These are phyloP conservation scores for Nephrocerus scutellatus DNA, from an alignment of 2,888 invertebrate species.

Conservation along the genomic window DNA sequence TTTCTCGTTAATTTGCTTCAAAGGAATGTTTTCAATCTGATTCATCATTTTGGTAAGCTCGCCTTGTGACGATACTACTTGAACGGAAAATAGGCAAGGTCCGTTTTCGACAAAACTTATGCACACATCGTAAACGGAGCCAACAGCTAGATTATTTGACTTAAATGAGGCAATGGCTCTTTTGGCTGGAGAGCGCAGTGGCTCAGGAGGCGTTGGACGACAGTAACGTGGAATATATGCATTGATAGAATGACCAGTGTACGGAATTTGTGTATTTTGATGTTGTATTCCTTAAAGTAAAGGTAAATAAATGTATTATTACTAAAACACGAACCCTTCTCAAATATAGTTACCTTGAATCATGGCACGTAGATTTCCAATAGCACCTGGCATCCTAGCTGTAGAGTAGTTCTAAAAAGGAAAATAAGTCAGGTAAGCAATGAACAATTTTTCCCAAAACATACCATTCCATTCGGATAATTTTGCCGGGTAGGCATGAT, in stretches of 20 bases:
- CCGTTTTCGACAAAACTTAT: constrained; percentile 75
- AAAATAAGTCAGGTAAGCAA: neutral
- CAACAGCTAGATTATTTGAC: constrained; percentile 49
- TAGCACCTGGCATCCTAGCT: constrained; percentile 27
- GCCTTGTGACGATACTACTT: constrained; percentile 56
- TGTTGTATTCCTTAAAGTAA: constrained; percentile 22
- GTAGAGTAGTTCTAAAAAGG: constrained; percentile 11
- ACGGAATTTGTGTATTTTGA: constrained; percentile 29
- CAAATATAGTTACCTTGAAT: constrained; percentile 22
- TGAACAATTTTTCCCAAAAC: neutral
- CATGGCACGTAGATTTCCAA: constrained; percentile 27
- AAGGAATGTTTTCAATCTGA: constrained; percentile 59
- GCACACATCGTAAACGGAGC: constrained; percentile 59
- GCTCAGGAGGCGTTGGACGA: constrained; percentile 16
- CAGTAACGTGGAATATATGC: constrained; percentile 17
- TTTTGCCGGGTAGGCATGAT: constrained; percentile 10
- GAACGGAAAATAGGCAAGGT: constrained; percentile 69
- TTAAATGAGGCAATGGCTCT: constrained; percentile 38
- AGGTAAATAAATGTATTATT: neutral
- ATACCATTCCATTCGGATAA: constrained; percentile 14
- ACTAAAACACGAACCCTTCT: neutral
- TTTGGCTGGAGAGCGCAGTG: constrained; percentile 13
- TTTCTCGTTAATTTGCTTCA: constrained; percentile 58
- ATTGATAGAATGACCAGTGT: constrained; percentile 20
- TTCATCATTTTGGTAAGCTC: constrained; percentile 63